Percentiles rank a stretch among this genome's conserved stretches.
Conservation (phyloP, 2,888 invertebrate species). For the Herminia tarsipennalis region DNA sequence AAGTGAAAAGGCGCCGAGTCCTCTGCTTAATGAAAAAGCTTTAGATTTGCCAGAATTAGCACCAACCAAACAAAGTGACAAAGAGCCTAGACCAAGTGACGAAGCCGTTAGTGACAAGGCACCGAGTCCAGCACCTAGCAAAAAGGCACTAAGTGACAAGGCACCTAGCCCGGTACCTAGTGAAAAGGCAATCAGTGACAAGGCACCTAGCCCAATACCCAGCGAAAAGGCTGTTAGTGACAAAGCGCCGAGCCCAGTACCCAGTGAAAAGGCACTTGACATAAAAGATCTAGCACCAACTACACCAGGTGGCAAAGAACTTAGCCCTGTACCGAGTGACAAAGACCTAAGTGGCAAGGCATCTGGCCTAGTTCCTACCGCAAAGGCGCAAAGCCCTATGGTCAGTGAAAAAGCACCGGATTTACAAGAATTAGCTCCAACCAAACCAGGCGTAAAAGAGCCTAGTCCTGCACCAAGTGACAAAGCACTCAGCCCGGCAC, state of each 20-base stretch:
- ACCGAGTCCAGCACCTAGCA: background rate
- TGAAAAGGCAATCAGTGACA: conserved; percentile 9
- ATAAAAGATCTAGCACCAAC: background rate
- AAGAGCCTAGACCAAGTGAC: background rate
- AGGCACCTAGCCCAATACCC: conserved; percentile 4
- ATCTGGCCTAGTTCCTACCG: background rate
- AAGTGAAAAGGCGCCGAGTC: conserved; percentile 4
- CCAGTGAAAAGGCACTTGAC: conserved; percentile 15
- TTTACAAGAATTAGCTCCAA: too few species aligned
- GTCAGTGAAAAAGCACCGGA: too few species aligned
- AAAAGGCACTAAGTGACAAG: conserved; percentile 1
- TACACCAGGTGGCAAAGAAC: conserved; percentile 3
- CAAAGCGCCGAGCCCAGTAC: conserved; percentile 33
- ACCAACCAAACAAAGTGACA: background rate
- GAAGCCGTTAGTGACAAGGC: background rate
- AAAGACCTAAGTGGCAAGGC: conserved; percentile 3
- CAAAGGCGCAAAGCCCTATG: too few species aligned
- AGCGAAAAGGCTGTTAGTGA: conserved; percentile 6
- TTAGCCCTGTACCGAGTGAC: conserved; percentile 7
- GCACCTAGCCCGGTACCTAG: conserved; percentile 2
- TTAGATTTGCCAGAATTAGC: too few species aligned
- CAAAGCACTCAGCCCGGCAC: background rate
- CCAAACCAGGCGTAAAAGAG: too few species aligned
- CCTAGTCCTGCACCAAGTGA: conserved; percentile 9
- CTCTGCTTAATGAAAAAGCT: conserved; percentile 12